Conservation (phyloP, 2,888 invertebrate species). For the Himalopsyche kuldschensis region DNA sequence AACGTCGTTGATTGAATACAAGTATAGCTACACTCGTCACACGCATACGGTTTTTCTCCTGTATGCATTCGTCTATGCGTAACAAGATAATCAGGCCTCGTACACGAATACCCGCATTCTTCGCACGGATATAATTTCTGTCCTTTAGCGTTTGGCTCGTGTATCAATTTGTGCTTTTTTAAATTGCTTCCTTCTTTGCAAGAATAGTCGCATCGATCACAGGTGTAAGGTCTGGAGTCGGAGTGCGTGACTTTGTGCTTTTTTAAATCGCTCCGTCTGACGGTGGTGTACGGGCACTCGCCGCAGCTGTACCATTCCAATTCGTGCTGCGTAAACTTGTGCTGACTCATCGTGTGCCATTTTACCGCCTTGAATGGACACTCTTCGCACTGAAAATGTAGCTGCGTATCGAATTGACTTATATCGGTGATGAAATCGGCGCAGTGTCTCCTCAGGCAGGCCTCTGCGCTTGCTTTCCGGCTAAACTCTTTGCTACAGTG, state of each 20-base stretch:
- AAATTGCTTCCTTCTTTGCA: not conserved
- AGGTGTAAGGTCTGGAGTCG: not conserved
- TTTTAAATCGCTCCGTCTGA: not conserved
- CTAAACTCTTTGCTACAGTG: conserved; percentile 25
- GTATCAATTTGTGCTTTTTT: not conserved
- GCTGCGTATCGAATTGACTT: too few species aligned
- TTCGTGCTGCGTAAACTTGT: not conserved
- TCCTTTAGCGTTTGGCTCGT: not conserved
- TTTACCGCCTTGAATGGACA: not conserved
- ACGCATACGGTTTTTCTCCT: conserved; percentile 26
- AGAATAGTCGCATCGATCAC: not conserved
- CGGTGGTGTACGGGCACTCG: not conserved
- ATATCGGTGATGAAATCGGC: not conserved
- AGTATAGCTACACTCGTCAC: conserved; percentile 21
- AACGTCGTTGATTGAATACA: conserved; percentile 25
- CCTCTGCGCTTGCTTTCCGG: conserved; percentile 12
- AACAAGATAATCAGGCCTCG: conserved; percentile 9
- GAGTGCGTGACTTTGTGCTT: not conserved
- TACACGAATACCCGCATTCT: conserved; percentile 23
- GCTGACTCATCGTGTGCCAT: not conserved
- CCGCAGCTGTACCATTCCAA: not conserved
- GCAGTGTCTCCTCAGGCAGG: conserved; percentile 25
- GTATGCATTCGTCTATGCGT: conserved; percentile 30
- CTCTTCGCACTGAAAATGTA: too few species aligned
- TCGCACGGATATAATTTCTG: conserved; percentile 7